phyloP scores from a whole-genome alignment of 2,797 vertebrate genomes.

The Falco columbarius region DNA sequence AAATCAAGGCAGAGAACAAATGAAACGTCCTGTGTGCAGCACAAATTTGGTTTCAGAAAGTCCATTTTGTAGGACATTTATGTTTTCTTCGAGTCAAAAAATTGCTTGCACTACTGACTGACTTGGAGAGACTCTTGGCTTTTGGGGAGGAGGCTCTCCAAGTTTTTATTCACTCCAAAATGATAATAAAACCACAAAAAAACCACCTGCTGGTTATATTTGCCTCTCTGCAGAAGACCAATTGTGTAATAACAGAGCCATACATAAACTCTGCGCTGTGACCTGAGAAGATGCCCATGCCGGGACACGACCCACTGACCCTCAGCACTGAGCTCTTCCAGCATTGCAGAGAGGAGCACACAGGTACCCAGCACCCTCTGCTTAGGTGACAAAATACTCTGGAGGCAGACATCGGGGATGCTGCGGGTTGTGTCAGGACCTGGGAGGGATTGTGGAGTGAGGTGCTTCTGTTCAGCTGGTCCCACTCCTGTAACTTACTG shows the following conservation, averaged over 20 bases:
- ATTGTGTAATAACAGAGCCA: not conserved
- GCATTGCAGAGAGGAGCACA: rapidly evolving
- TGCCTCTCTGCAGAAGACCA: not conserved
- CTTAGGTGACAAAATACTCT: not conserved
- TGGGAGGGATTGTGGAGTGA: not conserved
- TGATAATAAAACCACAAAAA: not conserved
- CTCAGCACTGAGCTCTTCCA: not conserved
- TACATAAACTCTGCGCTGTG: not conserved
- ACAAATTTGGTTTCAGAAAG: not conserved
- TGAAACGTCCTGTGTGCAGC: not conserved
- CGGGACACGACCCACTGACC: rapidly evolving
- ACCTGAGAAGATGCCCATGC: not conserved
- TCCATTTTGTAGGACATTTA: not conserved
- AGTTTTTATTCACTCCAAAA: not conserved
- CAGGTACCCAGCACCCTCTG: not conserved
- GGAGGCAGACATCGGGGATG: not conserved
- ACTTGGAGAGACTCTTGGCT: not conserved
- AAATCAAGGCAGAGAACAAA: not conserved
- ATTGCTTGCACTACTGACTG: not conserved
- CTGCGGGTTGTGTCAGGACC: not conserved
- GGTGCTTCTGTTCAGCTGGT: not conserved
- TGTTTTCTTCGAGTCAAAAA: not conserved
- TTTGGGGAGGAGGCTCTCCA: rapidly evolving
- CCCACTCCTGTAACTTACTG: not conserved
- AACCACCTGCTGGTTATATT: not conserved